phyloP scores from a whole-genome alignment of 2,113 vertebrate species.

The Rhizomys pruinosus region DNA sequence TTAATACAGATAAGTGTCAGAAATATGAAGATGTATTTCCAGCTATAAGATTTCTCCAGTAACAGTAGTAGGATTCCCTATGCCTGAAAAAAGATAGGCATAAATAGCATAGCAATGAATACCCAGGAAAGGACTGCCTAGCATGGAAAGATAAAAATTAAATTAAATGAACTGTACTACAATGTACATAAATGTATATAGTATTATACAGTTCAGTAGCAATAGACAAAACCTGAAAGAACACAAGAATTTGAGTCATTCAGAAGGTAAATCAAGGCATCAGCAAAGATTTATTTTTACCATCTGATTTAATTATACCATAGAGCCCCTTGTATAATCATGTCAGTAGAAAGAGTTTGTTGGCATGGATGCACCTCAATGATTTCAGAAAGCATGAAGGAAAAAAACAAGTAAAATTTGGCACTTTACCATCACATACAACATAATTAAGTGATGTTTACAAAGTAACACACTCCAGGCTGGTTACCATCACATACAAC shows the following conservation, averaged over 20 bases:
- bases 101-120: background rate
- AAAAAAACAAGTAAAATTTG: background rate
- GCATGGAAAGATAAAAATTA: background rate
- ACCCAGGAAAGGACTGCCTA: background rate
- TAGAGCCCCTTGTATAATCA: background rate
- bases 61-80: background rate
- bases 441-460: background rate
- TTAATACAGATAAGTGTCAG: background rate
- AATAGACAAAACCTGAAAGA: background rate
- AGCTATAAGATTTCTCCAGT: background rate
- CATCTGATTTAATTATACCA: background rate
- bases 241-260: accelerated
- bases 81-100: background rate
- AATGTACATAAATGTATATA: background rate
- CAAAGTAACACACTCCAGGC: background rate
- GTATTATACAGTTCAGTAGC: background rate
- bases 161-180: background rate
- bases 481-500: too few relatives aligned
- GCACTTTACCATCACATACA: too few relatives aligned
- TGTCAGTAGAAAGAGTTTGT: too few relatives aligned
- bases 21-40: background rate
- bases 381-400: background rate
- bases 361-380: background rate
- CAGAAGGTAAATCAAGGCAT: background rate
- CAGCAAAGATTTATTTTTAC: background rate